These are phyloP conservation scores for Hippocampus comes DNA, from an alignment of 2,113 vertebrate genomes.

Conservation along the genomic window DNA sequence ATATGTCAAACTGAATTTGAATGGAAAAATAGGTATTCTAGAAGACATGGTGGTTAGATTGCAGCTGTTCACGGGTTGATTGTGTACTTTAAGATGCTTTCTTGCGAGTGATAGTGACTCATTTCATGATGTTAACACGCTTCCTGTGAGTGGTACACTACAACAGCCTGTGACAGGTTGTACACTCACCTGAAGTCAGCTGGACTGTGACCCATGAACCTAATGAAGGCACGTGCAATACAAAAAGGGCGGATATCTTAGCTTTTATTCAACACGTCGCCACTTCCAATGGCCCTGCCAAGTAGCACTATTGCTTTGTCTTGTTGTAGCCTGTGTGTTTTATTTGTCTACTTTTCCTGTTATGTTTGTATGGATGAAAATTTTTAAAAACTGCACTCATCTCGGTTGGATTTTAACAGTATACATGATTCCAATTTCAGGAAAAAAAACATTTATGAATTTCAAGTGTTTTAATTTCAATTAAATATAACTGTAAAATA, in stretches of 20 bases:
- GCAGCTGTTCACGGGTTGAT: neutral
- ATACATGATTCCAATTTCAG: neutral
- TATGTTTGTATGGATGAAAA: neutral
- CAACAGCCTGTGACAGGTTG: neutral
- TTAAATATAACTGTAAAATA: neutral
- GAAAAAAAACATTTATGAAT: neutral
- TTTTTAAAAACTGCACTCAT: neutral
- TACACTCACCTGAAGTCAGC: neutral
- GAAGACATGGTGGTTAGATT: neutral
- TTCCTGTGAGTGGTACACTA: neutral
- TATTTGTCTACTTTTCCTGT: conserved; percentile 3
- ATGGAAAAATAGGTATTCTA: neutral
- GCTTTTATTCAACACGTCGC: neutral
- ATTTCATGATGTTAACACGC: neutral
- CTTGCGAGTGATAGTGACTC: too few species aligned
- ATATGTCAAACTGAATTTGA: neutral
- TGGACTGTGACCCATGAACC: neutral
- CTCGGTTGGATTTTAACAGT: neutral
- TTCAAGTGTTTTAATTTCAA: neutral
- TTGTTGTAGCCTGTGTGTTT: neutral
- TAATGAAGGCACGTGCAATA: neutral
- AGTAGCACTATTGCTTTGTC: neutral
- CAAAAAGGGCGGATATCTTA: neutral
- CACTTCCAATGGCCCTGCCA: conserved; percentile 3
- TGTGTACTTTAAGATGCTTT: too few species aligned